phyloP scores from a whole-genome alignment of 1,140 invertebrate genomes.

The Akabosia matsudoensis region DNA sequence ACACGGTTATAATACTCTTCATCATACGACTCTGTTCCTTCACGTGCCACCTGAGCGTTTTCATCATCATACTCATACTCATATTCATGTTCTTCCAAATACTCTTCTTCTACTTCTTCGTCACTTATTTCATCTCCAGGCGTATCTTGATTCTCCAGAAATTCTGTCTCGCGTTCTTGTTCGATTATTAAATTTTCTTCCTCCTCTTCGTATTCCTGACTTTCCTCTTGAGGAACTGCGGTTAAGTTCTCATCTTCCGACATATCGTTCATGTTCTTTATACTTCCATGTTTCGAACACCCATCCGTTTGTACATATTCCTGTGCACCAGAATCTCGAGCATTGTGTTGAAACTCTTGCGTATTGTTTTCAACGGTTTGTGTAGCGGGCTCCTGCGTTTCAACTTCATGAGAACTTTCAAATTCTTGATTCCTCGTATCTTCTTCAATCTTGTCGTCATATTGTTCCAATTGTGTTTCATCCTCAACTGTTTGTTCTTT shows the following conservation, averaged over 20 bases:
- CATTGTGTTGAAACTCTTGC: too few relatives aligned
- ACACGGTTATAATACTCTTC: too few relatives aligned
- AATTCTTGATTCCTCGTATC: too few relatives aligned
- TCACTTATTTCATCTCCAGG: slow-evolving; percentile 52
- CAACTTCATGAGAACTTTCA: too few relatives aligned
- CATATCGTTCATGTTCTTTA: not conserved
- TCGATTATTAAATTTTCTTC: not conserved
- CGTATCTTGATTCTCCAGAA: slow-evolving; percentile 48
- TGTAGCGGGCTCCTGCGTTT: too few relatives aligned
- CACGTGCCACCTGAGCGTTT: too few relatives aligned
- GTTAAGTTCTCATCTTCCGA: not conserved
- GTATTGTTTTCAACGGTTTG: too few relatives aligned
- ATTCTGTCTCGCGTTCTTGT: not conserved
- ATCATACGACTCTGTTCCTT: too few relatives aligned
- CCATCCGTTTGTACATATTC: too few relatives aligned
- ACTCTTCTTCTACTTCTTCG: slow-evolving; percentile 54
- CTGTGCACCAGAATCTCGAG: too few relatives aligned
- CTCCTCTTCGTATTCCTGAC: not conserved
- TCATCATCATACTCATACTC: slow-evolving; percentile 33
- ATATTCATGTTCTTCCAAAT: slow-evolving; percentile 54
- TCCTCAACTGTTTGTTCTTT: slow-evolving; percentile 17
- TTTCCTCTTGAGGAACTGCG: not conserved
- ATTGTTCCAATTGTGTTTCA: slow-evolving; percentile 31
- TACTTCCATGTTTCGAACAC: slow-evolving; percentile 31
- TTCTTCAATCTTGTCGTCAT: slow-evolving; percentile 13